A percentile compares a stretch with the other conserved stretches of the same genome.
Evolutionary conservation across 2,797 vertebrate species (phyloP).

Genomic region (Trematocara caparti): DNA sequence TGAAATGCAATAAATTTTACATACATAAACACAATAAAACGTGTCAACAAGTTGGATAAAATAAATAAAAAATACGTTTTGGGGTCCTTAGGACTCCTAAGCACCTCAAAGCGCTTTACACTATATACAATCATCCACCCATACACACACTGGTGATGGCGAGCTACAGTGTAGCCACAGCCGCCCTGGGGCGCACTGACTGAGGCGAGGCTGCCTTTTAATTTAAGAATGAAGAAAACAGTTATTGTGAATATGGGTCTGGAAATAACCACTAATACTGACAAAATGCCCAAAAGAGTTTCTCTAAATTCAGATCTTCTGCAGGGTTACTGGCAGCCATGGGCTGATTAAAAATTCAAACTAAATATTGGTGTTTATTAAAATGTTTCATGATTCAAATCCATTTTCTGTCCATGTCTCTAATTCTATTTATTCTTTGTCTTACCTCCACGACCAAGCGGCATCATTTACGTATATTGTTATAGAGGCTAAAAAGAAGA

Average conservation of each 20-base stretch:
- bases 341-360: not conserved
- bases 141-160: no score
- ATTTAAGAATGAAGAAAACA: not conserved
- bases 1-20: no score
- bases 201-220: not conserved
- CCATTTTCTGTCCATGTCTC: not conserved
- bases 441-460: not conserved
- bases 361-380: not conserved
- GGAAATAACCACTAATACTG: not conserved
- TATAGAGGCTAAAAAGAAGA: not conserved
- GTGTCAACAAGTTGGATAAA: no score
- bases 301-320: not conserved
- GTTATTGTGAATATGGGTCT: not conserved
- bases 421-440: not conserved
- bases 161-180: no score
- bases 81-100: no score
- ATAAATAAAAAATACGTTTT: no score
- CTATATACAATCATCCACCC: no score
- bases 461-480: no score
- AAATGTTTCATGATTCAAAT: not conserved
- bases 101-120: no score
- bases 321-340: not conserved
- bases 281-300: not conserved
- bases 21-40: no score
- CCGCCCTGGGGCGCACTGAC: no score